Percentiles rank a stretch among this genome's conserved stretches.
Conservation (phyloP, 2,113 vertebrate species). For the Burhinus oedicnemus region DNA sequence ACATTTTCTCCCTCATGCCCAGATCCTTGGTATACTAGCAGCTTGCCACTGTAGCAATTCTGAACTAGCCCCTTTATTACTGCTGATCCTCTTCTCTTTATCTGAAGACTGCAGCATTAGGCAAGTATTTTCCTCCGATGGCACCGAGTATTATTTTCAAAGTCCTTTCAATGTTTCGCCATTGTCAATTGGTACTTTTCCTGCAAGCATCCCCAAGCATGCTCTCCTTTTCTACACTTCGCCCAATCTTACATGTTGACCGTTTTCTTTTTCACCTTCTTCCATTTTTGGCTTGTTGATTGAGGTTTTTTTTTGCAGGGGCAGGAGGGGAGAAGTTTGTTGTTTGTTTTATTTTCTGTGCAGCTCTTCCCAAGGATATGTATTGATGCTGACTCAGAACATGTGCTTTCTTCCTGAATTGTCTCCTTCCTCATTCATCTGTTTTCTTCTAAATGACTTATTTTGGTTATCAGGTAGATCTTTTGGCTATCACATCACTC, state of each 20-base stretch:
- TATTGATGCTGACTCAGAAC: background rate
- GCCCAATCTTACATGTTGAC: rapidly evolving
- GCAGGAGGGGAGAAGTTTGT: background rate
- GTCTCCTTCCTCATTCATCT: background rate
- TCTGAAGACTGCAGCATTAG: background rate
- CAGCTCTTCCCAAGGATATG: background rate
- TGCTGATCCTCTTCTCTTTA: rapidly evolving
- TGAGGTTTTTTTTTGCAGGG: background rate
- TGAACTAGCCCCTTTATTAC: background rate
- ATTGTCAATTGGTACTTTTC: rapidly evolving
- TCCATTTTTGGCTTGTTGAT: background rate
- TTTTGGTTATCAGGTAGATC: background rate
- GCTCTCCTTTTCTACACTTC: background rate
- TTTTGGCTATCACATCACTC: background rate
- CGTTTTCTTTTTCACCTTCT: background rate
- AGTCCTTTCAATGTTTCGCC: background rate
- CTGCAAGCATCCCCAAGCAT: background rate
- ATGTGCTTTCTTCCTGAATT: background rate
- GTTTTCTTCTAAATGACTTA: background rate
- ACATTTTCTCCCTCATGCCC: background rate
- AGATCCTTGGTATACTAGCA: background rate
- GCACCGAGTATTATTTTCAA: background rate
- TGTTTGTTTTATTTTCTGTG: background rate
- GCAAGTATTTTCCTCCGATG: background rate
- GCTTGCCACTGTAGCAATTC: background rate